A percentile compares a stretch with the other conserved stretches of the same genome.
Conservation (phyloP, 2,797 vertebrate genomes). For the Eurystomus glaucurus region DNA sequence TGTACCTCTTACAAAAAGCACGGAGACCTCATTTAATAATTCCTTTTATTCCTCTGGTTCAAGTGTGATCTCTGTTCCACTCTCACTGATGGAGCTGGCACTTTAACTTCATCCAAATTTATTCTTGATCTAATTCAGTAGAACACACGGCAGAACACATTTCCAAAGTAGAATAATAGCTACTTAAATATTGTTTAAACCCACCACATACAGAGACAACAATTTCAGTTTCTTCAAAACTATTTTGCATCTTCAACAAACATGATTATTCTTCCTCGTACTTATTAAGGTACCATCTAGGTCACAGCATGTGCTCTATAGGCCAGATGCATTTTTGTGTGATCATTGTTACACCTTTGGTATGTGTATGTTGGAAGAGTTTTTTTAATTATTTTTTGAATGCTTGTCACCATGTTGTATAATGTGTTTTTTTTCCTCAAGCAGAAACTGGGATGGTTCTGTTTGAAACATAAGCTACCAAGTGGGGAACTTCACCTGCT, state of each 20-base stretch:
- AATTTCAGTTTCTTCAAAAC: slow-evolving; percentile 12
- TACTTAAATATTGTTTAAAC: slow-evolving; percentile 24
- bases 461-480: not conserved
- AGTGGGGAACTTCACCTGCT: not conserved
- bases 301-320: not conserved
- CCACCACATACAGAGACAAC: not conserved
- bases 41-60: slow-evolving; percentile 67
- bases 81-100: slow-evolving; percentile 44
- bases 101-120: slow-evolving; percentile 52
- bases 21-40: slow-evolving; percentile 56
- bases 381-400: not conserved
- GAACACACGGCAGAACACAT: slow-evolving; percentile 11
- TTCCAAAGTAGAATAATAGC: slow-evolving; percentile 13
- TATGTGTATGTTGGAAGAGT: not conserved
- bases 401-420: not conserved
- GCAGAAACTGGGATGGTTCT: not conserved
- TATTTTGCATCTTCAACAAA: not conserved
- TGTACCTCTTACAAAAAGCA: slow-evolving; percentile 23
- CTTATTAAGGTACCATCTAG: not conserved
- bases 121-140: slow-evolving; percentile 35
- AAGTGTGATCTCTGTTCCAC: slow-evolving; percentile 33
- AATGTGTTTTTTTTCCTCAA: not conserved
- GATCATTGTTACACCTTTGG: not conserved
- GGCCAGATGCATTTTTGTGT: not conserved
- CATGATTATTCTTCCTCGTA: not conserved